phyloP scores from a whole-genome alignment of 2,113 vertebrate genomes.

The Mugil cephalus region DNA sequence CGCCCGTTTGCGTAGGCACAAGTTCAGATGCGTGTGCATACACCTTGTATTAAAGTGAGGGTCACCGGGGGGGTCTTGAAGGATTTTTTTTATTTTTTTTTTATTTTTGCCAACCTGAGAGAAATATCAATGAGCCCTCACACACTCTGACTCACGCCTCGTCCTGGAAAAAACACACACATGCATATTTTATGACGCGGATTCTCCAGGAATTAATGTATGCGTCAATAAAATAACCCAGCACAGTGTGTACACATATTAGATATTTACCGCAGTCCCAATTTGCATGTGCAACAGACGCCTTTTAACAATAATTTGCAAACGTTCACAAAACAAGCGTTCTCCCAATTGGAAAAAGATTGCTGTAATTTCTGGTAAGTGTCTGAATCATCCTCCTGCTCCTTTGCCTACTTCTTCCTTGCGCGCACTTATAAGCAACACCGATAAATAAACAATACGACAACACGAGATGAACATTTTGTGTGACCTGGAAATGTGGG shows the following conservation, averaged over 20 bases:
- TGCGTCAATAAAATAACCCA: constrained; percentile 22
- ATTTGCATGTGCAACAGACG: constrained; percentile 27
- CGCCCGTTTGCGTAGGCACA: background rate
- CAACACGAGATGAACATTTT: constrained; percentile 21
- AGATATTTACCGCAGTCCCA: background rate
- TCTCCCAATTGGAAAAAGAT: constrained; percentile 17
- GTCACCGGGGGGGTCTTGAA: constrained; percentile 46
- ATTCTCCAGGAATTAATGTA: constrained; percentile 16
- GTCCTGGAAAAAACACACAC: constrained; percentile 39
- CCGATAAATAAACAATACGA: constrained; percentile 37
- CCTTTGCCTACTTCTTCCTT: constrained; percentile 5
- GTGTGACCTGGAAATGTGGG: constrained; percentile 30
- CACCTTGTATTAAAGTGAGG: constrained; percentile 32
- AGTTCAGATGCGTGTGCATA: constrained; percentile 14
- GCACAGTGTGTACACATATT: background rate
- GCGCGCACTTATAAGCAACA: constrained; percentile 31
- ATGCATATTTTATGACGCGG: constrained; percentile 44
- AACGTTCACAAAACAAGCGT: constrained; percentile 23
- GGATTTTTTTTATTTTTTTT: constrained; percentile 18
- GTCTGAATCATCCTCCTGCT: constrained; percentile 13
- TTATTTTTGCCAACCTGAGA: constrained; percentile 41
- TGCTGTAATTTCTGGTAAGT: constrained; percentile 20
- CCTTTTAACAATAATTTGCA: constrained; percentile 16
- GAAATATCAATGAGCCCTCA: constrained; percentile 56
- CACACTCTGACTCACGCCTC: constrained; percentile 4